Base-by-base conservation (phyloP, 2,888 invertebrate species). In the Anagyrus pseudococci region DNA sequence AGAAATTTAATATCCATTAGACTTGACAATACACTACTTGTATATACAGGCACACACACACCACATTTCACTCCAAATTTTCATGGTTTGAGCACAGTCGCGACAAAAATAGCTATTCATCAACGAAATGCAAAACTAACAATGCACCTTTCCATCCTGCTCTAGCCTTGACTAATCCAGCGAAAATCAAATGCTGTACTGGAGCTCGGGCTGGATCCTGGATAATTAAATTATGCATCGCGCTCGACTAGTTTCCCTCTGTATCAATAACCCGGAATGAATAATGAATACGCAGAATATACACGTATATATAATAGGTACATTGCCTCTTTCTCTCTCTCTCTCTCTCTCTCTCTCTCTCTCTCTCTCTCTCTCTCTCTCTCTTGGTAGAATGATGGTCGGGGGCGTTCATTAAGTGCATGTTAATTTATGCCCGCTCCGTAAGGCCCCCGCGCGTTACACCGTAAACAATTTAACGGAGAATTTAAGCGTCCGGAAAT, bases 181-280 rank as follows among this genome's bases (percentile, higher is more conserved):
- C 6, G 26, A 4, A 29, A 49, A 26, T 26, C 17, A 49, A 49
- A 26, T 8, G 15, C 29, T 8, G 48, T 10, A 50, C 2, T 19
- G 44, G 7, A 4, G 19, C 8, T 4, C 19, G 17, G 41, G 46
- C 33, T 33, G 7, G 22, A 17, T 29, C 13, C 3, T 7, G 58
- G 26, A 37, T 58, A 58, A 58, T 58, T 58, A 44, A 58, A 58
- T 58, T 52, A 52, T 37, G 20, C 29, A 29, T 44, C 37, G 44
- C 33, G 15, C 56, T 4, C 44, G 15, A 43, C 58, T 49, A 58
- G 58, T 58, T 58, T 49, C 37, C n/a, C 58, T 58, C 49, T 23
- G 58, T 49, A 58, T 58, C 49, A 58, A 58, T 58, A 58, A 49
- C 57, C 49, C 8, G 49, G 58, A 58, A 49, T 43, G 58, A 58